A percentile compares a stretch with the other conserved stretches of the same genome.
Evolutionary conservation across 1,140 invertebrate species (phyloP).

Genomic region (Bombus waltoni): DNA sequence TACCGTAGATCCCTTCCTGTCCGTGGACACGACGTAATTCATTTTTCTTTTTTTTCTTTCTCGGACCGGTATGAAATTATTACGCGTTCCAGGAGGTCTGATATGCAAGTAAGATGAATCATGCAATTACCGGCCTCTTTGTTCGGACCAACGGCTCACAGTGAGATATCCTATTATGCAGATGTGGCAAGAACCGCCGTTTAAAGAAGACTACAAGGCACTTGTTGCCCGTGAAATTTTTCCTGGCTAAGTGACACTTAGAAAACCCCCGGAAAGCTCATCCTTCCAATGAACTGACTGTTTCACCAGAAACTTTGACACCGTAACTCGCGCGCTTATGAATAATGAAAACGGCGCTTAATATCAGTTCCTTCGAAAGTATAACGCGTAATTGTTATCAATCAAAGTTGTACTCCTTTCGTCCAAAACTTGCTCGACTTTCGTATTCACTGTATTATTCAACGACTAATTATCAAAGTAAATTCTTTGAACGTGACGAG

Average conservation of each 20-base stretch:
- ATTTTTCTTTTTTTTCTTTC: not conserved
- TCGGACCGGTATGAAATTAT: conserved; percentile 8
- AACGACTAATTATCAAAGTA: not conserved
- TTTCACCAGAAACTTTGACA: not conserved
- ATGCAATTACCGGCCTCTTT: conserved; percentile 37
- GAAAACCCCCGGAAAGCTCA: not conserved
- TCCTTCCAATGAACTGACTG: not conserved
- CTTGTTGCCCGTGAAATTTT: conserved; percentile 48
- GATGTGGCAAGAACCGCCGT: conserved; percentile 21
- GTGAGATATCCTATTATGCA: conserved; percentile 50
- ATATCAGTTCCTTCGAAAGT: not conserved
- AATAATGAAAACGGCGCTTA: not conserved
- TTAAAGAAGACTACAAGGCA: conserved; percentile 40
- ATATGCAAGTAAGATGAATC: conserved; percentile 54
- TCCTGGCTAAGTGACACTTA: conserved; percentile 10
- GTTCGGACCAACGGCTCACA: conserved; percentile 18
- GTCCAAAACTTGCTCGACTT: not conserved
- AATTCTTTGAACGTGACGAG: not conserved
- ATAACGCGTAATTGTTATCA: not conserved
- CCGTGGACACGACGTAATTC: not conserved
- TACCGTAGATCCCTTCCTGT: too few species aligned
- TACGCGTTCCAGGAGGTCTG: conserved; percentile 13
- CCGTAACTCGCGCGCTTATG: not conserved
- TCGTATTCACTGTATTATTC: not conserved
- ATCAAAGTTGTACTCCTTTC: not conserved